phyloP scores from a whole-genome alignment of 1,140 invertebrate species.

The Caligus rogercresseyi region DNA sequence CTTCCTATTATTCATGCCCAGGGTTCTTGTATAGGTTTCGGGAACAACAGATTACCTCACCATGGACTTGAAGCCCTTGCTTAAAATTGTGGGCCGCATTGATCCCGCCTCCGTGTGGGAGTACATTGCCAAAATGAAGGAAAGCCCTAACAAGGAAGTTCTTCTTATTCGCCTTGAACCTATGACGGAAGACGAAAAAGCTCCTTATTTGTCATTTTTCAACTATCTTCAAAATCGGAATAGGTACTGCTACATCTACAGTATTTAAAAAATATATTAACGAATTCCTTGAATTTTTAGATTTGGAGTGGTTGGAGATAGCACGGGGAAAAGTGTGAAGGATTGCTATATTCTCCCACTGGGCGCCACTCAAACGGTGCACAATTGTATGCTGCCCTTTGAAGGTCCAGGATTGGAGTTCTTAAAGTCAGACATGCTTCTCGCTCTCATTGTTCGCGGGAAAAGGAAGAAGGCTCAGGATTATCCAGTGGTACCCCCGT shows the following conservation, averaged over 20 bases:
- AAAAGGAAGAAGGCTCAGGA: not conserved
- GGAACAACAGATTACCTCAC: slow-evolving; percentile 47
- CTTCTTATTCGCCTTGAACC: slow-evolving; percentile 59
- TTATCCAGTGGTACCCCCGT: not conserved
- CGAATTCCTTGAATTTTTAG: slow-evolving; percentile 29
- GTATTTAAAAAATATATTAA: not conserved
- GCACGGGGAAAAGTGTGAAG: slow-evolving; percentile 52
- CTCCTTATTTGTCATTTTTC: slow-evolving; percentile 67
- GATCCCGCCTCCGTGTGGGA: slow-evolving; percentile 78
- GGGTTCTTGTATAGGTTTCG: slow-evolving; percentile 29
- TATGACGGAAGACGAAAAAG: slow-evolving; percentile 59
- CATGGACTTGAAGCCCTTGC: slow-evolving; percentile 51
- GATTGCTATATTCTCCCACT: slow-evolving; percentile 87
- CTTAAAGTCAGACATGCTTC: not conserved
- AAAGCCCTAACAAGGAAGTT: slow-evolving; percentile 49
- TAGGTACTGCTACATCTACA: not conserved
- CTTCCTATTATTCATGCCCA: not conserved
- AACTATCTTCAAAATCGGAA: slow-evolving; percentile 59
- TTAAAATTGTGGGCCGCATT: slow-evolving; percentile 79
- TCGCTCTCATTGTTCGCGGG: slow-evolving; percentile 5
- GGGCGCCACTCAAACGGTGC: slow-evolving; percentile 52
- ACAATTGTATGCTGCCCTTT: slow-evolving; percentile 51
- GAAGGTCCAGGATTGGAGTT: slow-evolving; percentile 42
- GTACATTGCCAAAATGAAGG: slow-evolving; percentile 75
- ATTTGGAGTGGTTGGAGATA: slow-evolving; percentile 44